phyloP scores from a whole-genome alignment of 2,888 invertebrate genomes.

The Apamea sordens region DNA sequence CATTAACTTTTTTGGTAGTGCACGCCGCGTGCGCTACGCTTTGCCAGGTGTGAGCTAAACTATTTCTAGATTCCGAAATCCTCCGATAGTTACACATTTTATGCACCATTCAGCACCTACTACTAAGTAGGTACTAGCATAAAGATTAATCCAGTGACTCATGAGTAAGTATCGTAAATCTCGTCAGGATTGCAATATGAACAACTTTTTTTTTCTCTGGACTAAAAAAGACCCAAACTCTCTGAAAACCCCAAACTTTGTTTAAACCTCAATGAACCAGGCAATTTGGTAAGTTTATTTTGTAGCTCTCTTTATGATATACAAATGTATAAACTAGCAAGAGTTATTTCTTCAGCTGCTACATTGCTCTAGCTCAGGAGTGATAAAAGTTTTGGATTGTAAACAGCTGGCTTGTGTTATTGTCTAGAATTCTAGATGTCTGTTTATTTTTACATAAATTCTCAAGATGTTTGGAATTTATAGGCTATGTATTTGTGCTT shows the following conservation, averaged over 20 bases:
- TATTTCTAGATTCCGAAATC: slow-evolving; percentile 8
- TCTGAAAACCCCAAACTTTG: background rate
- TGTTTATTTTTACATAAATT: slow-evolving; percentile 1
- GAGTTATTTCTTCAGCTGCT: slow-evolving; percentile 32
- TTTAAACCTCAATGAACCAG: background rate
- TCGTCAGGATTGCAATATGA: background rate
- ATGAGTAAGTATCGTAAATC: slow-evolving; percentile 34
- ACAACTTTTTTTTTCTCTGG: no score
- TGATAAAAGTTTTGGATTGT: slow-evolving; percentile 17
- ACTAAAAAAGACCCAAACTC: background rate
- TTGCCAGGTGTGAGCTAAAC: background rate
- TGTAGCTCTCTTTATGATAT: slow-evolving; percentile 3
- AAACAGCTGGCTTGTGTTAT: slow-evolving; percentile 31
- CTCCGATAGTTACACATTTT: background rate
- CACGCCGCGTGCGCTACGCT: background rate
- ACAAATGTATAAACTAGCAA: slow-evolving; percentile 22
- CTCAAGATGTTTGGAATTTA: background rate
- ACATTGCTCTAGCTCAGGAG: slow-evolving; percentile 4
- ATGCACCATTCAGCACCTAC: background rate
- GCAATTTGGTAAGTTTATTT: background rate
- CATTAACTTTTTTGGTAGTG: background rate
- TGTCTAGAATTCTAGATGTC: slow-evolving; percentile 7
- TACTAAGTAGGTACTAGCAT: background rate
- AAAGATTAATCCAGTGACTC: slow-evolving; percentile 40
- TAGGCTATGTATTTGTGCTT: background rate